phyloP scores from a whole-genome alignment of 1,140 invertebrate species.

The Amphibalanus amphitrite region DNA sequence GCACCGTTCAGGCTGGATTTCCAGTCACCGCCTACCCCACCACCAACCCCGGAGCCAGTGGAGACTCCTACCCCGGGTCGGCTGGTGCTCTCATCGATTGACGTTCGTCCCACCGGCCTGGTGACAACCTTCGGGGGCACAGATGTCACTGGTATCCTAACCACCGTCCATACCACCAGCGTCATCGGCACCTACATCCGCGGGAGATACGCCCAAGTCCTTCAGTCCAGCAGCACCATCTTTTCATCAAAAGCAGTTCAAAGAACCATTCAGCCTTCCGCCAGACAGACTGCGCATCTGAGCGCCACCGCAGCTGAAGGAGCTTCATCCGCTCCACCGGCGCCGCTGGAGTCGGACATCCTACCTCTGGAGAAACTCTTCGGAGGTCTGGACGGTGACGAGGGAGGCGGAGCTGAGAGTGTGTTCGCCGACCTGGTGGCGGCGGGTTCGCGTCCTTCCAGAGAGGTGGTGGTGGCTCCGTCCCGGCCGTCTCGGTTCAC shows the following conservation, averaged over 20 bases:
- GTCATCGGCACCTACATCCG: slow-evolving; percentile 73
- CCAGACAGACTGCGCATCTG: neutral
- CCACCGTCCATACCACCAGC: slow-evolving; percentile 68
- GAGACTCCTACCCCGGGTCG: slow-evolving; percentile 13
- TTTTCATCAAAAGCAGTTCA: slow-evolving; percentile 16
- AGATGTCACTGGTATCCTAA: slow-evolving; percentile 58
- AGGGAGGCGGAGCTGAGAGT: neutral
- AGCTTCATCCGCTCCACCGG: no score
- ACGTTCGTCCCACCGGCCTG: slow-evolving; percentile 38
- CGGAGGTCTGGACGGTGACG: neutral
- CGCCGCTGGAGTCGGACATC: neutral
- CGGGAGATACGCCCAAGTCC: slow-evolving; percentile 58
- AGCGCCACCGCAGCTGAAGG: no score
- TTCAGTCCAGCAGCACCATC: slow-evolving; percentile 50
- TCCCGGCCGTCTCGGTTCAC: neutral
- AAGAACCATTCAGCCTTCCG: neutral
- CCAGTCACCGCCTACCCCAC: slow-evolving; percentile 24
- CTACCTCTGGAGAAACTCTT: neutral
- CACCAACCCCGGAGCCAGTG: slow-evolving; percentile 4
- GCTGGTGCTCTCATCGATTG: slow-evolving; percentile 24
- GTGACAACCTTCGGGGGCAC: slow-evolving; percentile 64
- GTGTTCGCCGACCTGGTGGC: neutral
- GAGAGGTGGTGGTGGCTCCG: neutral
- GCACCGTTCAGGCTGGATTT: slow-evolving; percentile 3
- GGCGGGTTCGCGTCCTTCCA: neutral